Evolutionary conservation across 2,113 vertebrate species (phyloP), one percentile per base, ranked within the genome.

Genomic region (Macaca nemestrina): DNA sequence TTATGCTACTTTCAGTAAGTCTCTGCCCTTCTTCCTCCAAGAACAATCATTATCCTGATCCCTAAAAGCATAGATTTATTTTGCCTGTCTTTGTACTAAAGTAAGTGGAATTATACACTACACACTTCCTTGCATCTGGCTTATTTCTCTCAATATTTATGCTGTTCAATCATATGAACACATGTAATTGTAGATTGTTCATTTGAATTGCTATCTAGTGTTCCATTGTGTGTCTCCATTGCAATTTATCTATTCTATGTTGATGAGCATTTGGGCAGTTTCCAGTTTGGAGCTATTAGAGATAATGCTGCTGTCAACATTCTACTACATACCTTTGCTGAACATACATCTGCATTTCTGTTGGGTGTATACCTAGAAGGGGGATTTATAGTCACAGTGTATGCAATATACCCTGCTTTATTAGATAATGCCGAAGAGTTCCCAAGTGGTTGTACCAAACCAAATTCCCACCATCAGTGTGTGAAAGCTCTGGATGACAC

Each of bases 81-180:
- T 91, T 95, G 23, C 35, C 80, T 81, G 3, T 1, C 50, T 90
- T 97, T 91, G 9, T 55, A 72, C 35, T 93, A 80, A 64, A 2
- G 17, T 91, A 89, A 96, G 48, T 59, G n/a, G 10, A 95, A 82
- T 25, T 91, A 48, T 67, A 18, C 7, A 50, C 64, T 43, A n/a
- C 84, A 17, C 43, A 35, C 6, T 57, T 8, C 59, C 61, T 68
- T 96, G n/a, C 48, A 87, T 83, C 27, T 93, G 82, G 16, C 11
- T 93, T 86, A 79, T 55, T 95, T 97, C 27, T 72, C 38, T 87
- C 45, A 78, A 25, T n/a, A 52, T 92, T 68, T 96, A 45, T 96
- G 85, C 61, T 45, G 22, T 73, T 90, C 59, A 81, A 10, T 45
- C 11, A 48, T 73, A 13, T 50, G 14, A 85, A 55, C 88, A 59